Conservation (phyloP, 2,797 vertebrate species). For the Notolepis coatsorum region DNA sequence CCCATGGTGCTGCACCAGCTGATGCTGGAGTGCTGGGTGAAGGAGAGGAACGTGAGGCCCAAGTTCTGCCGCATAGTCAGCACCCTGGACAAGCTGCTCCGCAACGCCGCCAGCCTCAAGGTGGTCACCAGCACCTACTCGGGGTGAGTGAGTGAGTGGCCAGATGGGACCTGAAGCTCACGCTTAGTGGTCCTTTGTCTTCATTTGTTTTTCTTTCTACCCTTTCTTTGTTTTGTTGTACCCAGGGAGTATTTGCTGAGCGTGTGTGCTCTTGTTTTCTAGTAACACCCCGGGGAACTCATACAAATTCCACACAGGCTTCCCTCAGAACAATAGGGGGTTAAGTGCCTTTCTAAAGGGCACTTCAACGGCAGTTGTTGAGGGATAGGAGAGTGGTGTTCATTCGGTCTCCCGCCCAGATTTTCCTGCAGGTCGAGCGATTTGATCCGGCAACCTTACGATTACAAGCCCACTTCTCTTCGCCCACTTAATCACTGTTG, state of each 20-base stretch:
- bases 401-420: no score
- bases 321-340: no score
- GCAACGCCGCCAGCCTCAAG: constrained; percentile 97
- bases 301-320: not conserved
- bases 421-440: no score
- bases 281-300: constrained; percentile 51
- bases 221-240: not conserved
- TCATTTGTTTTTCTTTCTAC: no score
- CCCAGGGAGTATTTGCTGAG: no score
- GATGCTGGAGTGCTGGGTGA: constrained; percentile 99
- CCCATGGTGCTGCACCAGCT: constrained; percentile 97
- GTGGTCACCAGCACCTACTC: constrained; percentile 94
- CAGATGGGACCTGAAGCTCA: no score
- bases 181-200: not conserved
- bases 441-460: no score
- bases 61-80: constrained; percentile 98
- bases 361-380: no score
- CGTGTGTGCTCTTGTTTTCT: not conserved
- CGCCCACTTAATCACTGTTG: no score
- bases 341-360: no score
- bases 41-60: constrained; percentile 95
- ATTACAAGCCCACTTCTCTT: no score
- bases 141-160: constrained; percentile 94
- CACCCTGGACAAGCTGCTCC: constrained; percentile 98
- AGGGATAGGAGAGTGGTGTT: no score